Conservation (phyloP, 2,797 vertebrate genomes). For the Vultur gryphus region DNA sequence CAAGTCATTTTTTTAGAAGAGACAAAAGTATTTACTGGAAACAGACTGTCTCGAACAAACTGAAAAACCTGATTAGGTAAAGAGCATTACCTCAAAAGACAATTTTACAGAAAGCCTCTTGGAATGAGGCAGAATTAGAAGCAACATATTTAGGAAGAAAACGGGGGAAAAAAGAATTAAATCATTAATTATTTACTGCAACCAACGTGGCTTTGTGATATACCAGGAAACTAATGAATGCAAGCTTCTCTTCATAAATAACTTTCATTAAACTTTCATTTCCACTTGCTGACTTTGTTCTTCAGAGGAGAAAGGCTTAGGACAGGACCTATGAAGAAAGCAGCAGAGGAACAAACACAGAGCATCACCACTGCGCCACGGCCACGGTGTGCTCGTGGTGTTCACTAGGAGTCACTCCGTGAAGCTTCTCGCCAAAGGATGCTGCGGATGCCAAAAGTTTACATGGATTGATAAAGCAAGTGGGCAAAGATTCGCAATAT, state of each 20-base stretch:
- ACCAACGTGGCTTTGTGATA: accelerated
- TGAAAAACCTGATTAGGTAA: background rate
- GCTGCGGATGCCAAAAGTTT: background rate
- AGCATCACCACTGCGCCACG: background rate
- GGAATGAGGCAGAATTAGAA: background rate
- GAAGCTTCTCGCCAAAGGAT: background rate
- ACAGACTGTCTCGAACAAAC: background rate
- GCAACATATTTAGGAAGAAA: background rate
- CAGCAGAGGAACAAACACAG: background rate
- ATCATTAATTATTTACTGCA: background rate
- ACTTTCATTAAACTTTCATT: background rate
- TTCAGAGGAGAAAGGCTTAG: background rate
- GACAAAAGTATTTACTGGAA: background rate
- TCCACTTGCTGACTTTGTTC: background rate
- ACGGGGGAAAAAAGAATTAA: background rate
- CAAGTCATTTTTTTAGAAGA: background rate
- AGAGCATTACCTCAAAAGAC: background rate
- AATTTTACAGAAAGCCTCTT: background rate
- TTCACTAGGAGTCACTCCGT: background rate
- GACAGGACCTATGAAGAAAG: background rate
- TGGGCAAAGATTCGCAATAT: background rate
- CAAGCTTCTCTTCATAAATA: background rate
- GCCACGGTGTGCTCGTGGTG: background rate
- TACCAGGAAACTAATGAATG: background rate
- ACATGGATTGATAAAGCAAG: background rate